A percentile compares a stretch with the other conserved stretches of the same genome.
Conservation (phyloP, 2,797 vertebrate species). For the Denticeps clupeoides region DNA sequence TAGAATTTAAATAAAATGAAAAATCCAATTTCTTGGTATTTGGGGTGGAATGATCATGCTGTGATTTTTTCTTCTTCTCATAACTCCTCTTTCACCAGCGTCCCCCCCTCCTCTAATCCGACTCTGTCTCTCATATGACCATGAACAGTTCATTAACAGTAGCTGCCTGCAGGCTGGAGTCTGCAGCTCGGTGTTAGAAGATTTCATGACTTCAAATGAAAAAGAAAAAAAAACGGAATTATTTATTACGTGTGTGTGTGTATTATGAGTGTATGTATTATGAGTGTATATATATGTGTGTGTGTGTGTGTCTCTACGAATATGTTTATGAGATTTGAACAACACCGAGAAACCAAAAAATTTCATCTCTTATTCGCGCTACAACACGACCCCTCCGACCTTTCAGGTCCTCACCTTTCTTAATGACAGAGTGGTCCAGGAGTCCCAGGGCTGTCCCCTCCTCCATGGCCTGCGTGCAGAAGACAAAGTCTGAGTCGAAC, state of each 20-base stretch:
- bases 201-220: constrained; percentile 68
- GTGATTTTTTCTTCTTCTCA: constrained; percentile 24
- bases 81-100: constrained; percentile 14
- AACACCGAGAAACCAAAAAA: too few species aligned
- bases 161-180: constrained; percentile 59
- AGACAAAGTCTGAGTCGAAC: constrained; percentile 3
- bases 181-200: constrained; percentile 56
- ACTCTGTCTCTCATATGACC: constrained; percentile 51
- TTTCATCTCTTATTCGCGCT: too few species aligned
- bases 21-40: constrained; percentile 20
- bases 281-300: constrained; percentile 5
- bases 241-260: constrained; percentile 44
- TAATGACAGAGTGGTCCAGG: constrained; percentile 96
- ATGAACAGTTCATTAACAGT: constrained; percentile 68
- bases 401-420: constrained; percentile 95
- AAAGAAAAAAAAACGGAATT: constrained; percentile 63
- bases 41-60: constrained; percentile 19
- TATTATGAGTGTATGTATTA: constrained; percentile 7
- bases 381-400: too few species aligned
- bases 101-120: constrained; percentile 7
- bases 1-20: too few species aligned
- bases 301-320: constrained; percentile 14
- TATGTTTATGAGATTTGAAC: constrained; percentile 12
- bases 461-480: constrained; percentile 73
- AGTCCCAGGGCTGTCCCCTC: constrained; percentile 81